Evolutionary conservation across 2,888 invertebrate genomes (phyloP), one percentile per base, ranked within the genome.

Genomic region (Acronicta leporina): DNA sequence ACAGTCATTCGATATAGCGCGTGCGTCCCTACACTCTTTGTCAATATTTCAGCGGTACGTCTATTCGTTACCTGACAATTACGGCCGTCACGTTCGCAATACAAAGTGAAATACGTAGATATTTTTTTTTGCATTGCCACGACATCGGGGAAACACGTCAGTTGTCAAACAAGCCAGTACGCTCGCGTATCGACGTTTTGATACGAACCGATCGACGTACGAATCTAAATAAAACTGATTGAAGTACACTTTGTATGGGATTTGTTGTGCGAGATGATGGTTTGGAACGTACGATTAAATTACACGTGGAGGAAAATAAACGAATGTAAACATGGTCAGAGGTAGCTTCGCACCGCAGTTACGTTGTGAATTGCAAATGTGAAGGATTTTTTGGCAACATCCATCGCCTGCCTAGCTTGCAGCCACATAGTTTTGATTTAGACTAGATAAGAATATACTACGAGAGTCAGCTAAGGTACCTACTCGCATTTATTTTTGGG

Each of bases 21-120:
- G 67, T 54, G 40, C 47, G 42, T 59, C 20, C 38, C 35, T 61
- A 72, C 57, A 72, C 49, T 70, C 51, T 40, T 45, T 58, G 64
- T 74, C 63, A 73, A 76, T 79, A 77, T 69, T 78, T 72, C 53
- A 56, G 33, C 52, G 48, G 49, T 59, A 54, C 59, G 55, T 62
- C 66, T 71, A 59, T 68, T 79, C 73, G 79, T 78, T 73, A 76
- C 63, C 77, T 76, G 77, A 76, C 78, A 78, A 78, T 78, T 78
- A 78, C 79, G 58, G 54, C 33, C 50, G 74, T 73, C 70, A 66
- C 64, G 57, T 52, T 54, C 62, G 54, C 44, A 58, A 65, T 62
- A 75, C 52, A 73, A 68, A 70, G 70, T 68, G 75, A 65, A 72
- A 75, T 72, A 50, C 56, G 64, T 57, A 51, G 35, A 64, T 59